Evolutionary conservation across 1,140 invertebrate species (phyloP).

Genomic region (Macrostomum lignano): DNA sequence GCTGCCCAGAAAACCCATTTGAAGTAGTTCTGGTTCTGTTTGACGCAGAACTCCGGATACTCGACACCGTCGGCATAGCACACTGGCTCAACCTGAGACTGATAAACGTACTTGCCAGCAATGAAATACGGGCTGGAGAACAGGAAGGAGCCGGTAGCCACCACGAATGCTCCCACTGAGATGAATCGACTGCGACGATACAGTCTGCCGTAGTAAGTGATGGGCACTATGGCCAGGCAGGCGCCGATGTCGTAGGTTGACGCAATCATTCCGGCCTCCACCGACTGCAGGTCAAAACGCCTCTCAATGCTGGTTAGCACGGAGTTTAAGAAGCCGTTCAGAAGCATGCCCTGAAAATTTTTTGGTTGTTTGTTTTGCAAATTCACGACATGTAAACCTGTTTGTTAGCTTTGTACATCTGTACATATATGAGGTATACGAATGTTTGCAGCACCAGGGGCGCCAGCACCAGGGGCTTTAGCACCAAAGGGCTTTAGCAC

Average conservation of each 20-base stretch:
- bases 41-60: too few species aligned
- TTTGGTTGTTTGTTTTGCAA: too few species aligned
- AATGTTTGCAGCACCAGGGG: too few species aligned
- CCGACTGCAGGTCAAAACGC: constrained; percentile 42
- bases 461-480: too few species aligned
- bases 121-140: constrained; percentile 76
- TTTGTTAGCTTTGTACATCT: too few species aligned
- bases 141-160: constrained; percentile 44
- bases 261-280: constrained; percentile 46
- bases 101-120: constrained; percentile 12
- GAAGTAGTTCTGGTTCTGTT: too few species aligned
- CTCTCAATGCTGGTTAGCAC: constrained; percentile 62
- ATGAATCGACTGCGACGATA: constrained; percentile 45
- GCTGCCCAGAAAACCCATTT: too few species aligned
- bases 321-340: constrained; percentile 58
- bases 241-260: constrained; percentile 52
- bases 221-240: constrained; percentile 46
- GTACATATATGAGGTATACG: too few species aligned
- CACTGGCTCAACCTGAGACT: constrained; percentile 13
- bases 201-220: constrained; percentile 51
- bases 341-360: constrained; percentile 43
- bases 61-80: too few species aligned
- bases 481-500: too few species aligned
- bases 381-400: too few species aligned
- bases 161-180: constrained; percentile 50